Evolutionary conservation across 92 coral and sea anemone genomes (phyloP), one percentile per base, ranked within the genome.

Genomic region (Pocillopora grandis): DNA sequence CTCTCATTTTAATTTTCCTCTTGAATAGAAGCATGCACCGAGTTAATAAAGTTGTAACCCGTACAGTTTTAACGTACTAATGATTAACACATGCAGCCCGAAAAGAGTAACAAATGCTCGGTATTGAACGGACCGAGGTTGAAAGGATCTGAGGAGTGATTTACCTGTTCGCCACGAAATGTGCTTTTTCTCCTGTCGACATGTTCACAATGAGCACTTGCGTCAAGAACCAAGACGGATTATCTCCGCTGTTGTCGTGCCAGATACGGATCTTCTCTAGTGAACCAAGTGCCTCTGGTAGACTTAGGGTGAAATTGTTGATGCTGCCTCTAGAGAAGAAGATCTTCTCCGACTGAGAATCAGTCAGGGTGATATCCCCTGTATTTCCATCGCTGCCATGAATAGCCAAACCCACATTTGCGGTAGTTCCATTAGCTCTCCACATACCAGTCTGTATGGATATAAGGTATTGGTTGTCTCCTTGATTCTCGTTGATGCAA

Each of bases 371-470:
- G 13, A 94, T 90, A 37, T 88, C 87, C 58, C 84, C 90, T 12
- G 95, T 77, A 42, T 72, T 85, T 20, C 90, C 93, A 20, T 90
- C 90, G 58, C 89, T 90, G 36, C 98, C 98, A 64, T 86, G 90
- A 17, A 94, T 89, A 58, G 78, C 78, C 36, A 94, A 48, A 10
- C 93, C 93, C 42, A 94, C 95, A 64, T 94, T 94, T 13, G 98
- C 93, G 1, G 98, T 81, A 1, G 98, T 94, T 0, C 98, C 98
- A 76, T 88, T 91, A 49, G 93, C 95, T 75, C 90, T 78, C 98
- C 98, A 94, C 95, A 94, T 94, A 19, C 98, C 98, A 0, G 98
- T 91, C 65, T 94, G 95, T 19, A 94, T 80, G 0, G 98, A 89
- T 19, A 94, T 86, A 23, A 80, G 85, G 80, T 94, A 94, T 12